Percentiles rank a stretch among this genome's conserved stretches.
These are phyloP conservation scores for Anoplius nigerrimus DNA, from an alignment of 2,888 invertebrate genomes.

Conservation along the genomic window DNA sequence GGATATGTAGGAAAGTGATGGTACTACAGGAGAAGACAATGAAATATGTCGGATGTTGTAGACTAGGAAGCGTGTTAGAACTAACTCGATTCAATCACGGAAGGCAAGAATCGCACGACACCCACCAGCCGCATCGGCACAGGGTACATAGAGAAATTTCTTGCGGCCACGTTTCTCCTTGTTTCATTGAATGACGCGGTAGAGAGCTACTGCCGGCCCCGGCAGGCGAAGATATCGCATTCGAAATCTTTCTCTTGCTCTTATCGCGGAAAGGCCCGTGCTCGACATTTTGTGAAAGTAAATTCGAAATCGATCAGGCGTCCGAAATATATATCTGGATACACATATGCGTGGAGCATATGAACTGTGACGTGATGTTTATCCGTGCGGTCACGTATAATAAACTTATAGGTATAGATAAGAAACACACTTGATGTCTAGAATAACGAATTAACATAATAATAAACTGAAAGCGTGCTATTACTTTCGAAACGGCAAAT, in stretches of 20 bases:
- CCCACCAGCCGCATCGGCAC: conserved; percentile 2
- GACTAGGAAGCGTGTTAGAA: conserved; percentile 35
- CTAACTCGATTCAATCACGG: conserved; percentile 30
- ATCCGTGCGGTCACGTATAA: no score
- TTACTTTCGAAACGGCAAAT: no score
- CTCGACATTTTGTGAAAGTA: no score
- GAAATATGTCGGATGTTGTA: conserved; percentile 34
- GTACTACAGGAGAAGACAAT: not conserved
- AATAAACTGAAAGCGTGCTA: no score
- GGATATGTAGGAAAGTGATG: not conserved
- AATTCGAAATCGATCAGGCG: no score
- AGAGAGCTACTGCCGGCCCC: not conserved
- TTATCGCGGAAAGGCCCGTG: conserved; percentile 28
- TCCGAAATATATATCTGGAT: conserved; percentile 10
- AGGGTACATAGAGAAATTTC: conserved; percentile 45
- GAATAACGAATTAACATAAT: no score
- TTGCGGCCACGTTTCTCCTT: conserved; percentile 49
- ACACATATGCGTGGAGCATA: conserved; percentile 23
- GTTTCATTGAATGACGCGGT: conserved; percentile 46
- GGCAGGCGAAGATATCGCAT: conserved; percentile 35
- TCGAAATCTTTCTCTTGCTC: conserved; percentile 40
- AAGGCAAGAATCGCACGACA: conserved; percentile 50
- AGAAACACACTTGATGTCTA: no score
- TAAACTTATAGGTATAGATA: no score
- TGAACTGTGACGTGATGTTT: no score